Evolutionary conservation across 1,140 invertebrate species (phyloP).

Genomic region (Trichomalopsis sarcophagae): DNA sequence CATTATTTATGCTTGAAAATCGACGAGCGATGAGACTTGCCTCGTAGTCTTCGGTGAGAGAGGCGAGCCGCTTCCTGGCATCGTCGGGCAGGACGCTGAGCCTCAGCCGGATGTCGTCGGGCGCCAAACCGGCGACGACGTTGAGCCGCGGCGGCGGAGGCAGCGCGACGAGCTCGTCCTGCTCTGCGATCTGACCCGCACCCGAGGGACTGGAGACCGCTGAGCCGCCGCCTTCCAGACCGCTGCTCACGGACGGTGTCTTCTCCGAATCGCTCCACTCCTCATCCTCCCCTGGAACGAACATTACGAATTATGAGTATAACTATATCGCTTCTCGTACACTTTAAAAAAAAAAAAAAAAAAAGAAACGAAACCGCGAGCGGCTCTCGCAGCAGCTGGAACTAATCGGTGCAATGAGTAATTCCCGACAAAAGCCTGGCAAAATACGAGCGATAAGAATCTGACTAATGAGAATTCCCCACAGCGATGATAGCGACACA

Average conservation of each 20-base stretch:
- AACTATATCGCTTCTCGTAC: too few relatives aligned
- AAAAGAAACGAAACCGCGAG: too few relatives aligned
- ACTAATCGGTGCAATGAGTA: not conserved
- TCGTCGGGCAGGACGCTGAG: constrained; percentile 69
- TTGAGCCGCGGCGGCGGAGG: constrained; percentile 63
- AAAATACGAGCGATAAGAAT: constrained; percentile 30
- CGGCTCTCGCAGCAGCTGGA: not conserved
- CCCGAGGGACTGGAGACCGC: constrained; percentile 70
- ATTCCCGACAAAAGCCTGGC: constrained; percentile 10
- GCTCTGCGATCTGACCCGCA: constrained; percentile 53
- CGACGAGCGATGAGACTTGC: constrained; percentile 41
- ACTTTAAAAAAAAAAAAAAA: too few relatives aligned
- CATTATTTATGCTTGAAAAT: not conserved
- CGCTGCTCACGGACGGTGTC: constrained; percentile 73
- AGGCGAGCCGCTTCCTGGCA: constrained; percentile 66
- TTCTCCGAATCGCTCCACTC: constrained; percentile 75
- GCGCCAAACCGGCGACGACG: constrained; percentile 54
- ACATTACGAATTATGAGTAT: not conserved
- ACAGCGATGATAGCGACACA: constrained; percentile 14
- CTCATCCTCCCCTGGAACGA: constrained; percentile 73
- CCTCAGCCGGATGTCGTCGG: constrained; percentile 66
- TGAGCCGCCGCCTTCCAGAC: constrained; percentile 70
- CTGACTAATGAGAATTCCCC: constrained; percentile 31
- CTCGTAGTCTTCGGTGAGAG: constrained; percentile 70
- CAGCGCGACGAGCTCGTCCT: constrained; percentile 67